Evolutionary conservation across 2,113 vertebrate genomes (phyloP).

Genomic region (Atlantisia rogersi): DNA sequence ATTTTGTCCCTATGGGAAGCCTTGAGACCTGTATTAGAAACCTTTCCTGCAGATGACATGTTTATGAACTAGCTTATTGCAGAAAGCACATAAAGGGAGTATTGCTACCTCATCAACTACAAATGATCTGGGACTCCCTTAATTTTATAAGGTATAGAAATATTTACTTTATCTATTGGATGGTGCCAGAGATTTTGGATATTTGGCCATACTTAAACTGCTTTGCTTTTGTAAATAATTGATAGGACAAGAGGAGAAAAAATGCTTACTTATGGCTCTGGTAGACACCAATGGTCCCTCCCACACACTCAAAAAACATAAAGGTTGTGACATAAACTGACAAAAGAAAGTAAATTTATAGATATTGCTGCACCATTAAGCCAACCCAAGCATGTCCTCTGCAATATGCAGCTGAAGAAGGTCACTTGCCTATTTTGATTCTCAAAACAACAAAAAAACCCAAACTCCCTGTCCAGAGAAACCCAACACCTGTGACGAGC

Average conservation of each 20-base stretch:
- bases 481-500: not conserved
- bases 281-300: not conserved
- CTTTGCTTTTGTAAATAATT: slow-evolving; percentile 43
- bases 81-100: not conserved
- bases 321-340: slow-evolving; percentile 41
- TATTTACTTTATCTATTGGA: slow-evolving; percentile 8
- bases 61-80: not conserved
- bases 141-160: not conserved
- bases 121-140: not conserved
- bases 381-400: slow-evolving; percentile 51
- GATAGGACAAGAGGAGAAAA: slow-evolving; percentile 13
- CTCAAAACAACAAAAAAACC: not conserved
- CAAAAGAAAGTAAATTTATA: slow-evolving; percentile 55
- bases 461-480: not conserved
- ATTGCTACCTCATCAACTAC: not conserved
- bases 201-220: not conserved
- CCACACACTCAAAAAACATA: not conserved
- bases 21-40: not conserved
- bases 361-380: slow-evolving; percentile 8
- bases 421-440: slow-evolving; percentile 5
- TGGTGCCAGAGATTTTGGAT: slow-evolving; percentile 3
- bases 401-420: not conserved
- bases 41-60: not conserved
- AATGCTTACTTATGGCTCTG: not conserved
- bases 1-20: not conserved